A percentile compares a stretch with the other conserved stretches of the same genome.
phyloP scores from a whole-genome alignment of 2,113 vertebrate species.

The human region DNA sequence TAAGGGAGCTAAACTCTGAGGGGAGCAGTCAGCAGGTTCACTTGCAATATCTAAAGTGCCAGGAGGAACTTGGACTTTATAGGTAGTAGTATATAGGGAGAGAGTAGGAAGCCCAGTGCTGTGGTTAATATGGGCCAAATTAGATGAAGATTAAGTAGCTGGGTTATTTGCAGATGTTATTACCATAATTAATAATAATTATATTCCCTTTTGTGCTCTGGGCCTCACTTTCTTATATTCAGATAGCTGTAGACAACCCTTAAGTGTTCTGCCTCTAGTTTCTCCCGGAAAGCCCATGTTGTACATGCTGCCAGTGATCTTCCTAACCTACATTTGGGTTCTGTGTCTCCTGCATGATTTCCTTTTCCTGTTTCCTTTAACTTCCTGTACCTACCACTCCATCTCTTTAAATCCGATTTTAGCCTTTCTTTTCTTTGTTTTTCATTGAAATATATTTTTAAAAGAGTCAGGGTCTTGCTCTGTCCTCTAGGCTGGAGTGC shows the following conservation, averaged over 20 bases:
- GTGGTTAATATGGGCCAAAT: neutral
- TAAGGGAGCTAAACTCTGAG: neutral
- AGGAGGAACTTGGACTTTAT: neutral
- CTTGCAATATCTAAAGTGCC: neutral
- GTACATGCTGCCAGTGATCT: neutral
- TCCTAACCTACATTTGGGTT: neutral
- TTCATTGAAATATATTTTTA: no score
- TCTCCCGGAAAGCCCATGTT: neutral
- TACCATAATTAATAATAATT: neutral
- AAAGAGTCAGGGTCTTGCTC: no score
- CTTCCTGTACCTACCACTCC: neutral
- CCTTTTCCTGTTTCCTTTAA: neutral
- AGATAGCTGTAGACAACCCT: neutral
- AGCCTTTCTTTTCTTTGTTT: neutral
- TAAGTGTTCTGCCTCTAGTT: neutral
- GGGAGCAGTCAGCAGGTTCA: neutral
- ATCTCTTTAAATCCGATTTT: conserved; percentile 18
- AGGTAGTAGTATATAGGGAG: neutral
- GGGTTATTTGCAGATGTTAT: neutral
- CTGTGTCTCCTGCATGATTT: neutral
- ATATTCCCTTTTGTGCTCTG: neutral
- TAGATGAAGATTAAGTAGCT: neutral
- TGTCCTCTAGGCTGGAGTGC: no score
- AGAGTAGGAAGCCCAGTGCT: neutral
- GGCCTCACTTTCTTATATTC: neutral